Evolutionary conservation across 2,888 invertebrate species (phyloP), one percentile per base, ranked within the genome.

Genomic region (Tridacna crocea): DNA sequence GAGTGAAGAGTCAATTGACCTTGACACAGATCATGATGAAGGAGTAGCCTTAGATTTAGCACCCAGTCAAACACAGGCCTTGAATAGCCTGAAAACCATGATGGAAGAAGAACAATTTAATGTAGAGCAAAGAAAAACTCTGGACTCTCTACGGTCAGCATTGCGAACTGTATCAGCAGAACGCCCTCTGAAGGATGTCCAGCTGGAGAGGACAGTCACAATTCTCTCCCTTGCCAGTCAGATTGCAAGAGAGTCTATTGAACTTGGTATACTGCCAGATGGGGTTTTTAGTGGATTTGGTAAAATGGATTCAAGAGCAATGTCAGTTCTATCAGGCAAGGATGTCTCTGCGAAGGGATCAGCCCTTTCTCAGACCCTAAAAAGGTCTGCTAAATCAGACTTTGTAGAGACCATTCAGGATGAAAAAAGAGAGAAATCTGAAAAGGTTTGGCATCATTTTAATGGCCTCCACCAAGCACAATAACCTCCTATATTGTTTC

Each of bases 201-300:
- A 91, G 74, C 82, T 89, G 22, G 87, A 89, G 51, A 77, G 91
- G 17, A 90, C 92, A 12, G 80, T 91, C 36, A 89, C 91, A 0
- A 87, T 92, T 46, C 78, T 91, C 17, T 88, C 90, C 47, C 83
- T 91, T 72, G 92, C 92, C 4, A 89, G 90, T 63, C 91, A 92
- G 87, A 81, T 92, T n/a, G 88, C 90, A 0, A 82, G 88, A 27
- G 92, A 92, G 73, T 89, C 91, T 0, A 82, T 88, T 4, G 87
- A 89, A 48, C 87, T 91, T 15, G 91, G 91, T 15, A 80, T 91
- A 11, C 55, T 89, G 22, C 91, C 91, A 26, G 87, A 89, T 72
- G 87, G 87, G 46, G 75, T 92, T 36, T 91, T 92, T 80, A 83
- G 89, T 15, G 85, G 89, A 46, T 89, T 91, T 55, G 88, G 87